These are phyloP conservation scores for Cirrhinus mrigala DNA, from an alignment of 2,797 vertebrate species.

Conservation along the genomic window DNA sequence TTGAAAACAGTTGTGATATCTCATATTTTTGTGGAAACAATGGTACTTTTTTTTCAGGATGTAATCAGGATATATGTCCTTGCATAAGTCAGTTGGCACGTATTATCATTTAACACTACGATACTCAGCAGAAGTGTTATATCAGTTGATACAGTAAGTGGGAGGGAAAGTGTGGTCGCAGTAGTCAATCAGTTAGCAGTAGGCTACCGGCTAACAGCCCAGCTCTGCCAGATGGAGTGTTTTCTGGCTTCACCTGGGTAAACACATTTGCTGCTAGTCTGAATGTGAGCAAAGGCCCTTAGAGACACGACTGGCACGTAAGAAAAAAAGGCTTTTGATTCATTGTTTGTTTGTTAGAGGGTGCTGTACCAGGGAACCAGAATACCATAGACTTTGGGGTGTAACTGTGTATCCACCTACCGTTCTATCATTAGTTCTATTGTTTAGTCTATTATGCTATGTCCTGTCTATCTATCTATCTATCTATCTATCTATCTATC, in stretches of 20 bases:
- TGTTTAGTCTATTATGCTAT: no score
- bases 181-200: constrained; percentile 68
- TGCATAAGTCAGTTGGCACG: constrained; percentile 5
- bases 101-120: neutral
- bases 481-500: neutral
- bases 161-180: constrained; percentile 59
- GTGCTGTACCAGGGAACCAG: neutral
- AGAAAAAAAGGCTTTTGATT: constrained; percentile 36
- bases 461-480: neutral
- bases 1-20: no score
- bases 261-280: constrained; percentile 67
- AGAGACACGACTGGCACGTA: constrained; percentile 65
- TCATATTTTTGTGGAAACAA: neutral
- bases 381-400: neutral
- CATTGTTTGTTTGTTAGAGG: constrained; percentile 56
- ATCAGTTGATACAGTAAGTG: constrained; percentile 41
- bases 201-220: constrained; percentile 66
- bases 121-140: constrained; percentile 36
- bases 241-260: constrained; percentile 69
- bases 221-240: constrained; percentile 63
- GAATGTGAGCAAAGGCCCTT: constrained; percentile 48
- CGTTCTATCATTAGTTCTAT: no score
- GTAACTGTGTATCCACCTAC: no score
- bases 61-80: neutral
- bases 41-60: neutral